Conservation (phyloP, 1,140 invertebrate species). For the Bombus soroeensis region DNA sequence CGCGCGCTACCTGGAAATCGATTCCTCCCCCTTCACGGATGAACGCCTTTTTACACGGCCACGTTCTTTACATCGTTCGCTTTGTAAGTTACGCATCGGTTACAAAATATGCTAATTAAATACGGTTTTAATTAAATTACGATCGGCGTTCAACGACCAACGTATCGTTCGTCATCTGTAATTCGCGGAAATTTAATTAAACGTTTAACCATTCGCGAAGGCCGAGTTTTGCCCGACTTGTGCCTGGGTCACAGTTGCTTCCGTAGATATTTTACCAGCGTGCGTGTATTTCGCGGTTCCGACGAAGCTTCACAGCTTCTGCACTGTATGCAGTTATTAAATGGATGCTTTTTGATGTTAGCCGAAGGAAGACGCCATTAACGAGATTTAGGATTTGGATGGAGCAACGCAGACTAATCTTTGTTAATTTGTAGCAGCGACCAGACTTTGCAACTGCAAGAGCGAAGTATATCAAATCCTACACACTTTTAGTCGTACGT, state of each 20-base stretch:
- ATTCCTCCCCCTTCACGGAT: not conserved
- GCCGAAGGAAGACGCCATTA: no score
- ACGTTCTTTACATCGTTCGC: not conserved
- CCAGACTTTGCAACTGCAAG: no score
- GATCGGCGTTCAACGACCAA: no score
- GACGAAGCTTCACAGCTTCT: not conserved
- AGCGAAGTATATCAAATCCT: no score
- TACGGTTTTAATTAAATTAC: conserved; percentile 30
- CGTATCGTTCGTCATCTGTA: not conserved
- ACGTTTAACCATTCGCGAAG: not conserved
- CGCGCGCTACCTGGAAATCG: not conserved
- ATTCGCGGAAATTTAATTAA: conserved; percentile 31
- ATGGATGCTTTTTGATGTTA: not conserved
- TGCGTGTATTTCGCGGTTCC: not conserved
- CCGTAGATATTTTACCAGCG: not conserved
- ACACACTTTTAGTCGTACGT: no score
- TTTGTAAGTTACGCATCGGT: not conserved
- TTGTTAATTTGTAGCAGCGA: no score
- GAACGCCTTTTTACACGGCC: not conserved
- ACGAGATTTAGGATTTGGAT: no score
- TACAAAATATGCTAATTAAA: conserved; percentile 20
- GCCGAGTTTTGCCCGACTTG: not conserved
- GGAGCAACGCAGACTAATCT: no score
- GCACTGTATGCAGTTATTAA: not conserved
- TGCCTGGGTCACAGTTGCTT: not conserved